Evolutionary conservation across 2,113 vertebrate genomes (phyloP), one percentile per base, ranked within the genome.

Genomic region (Pollimyrus isidori): DNA sequence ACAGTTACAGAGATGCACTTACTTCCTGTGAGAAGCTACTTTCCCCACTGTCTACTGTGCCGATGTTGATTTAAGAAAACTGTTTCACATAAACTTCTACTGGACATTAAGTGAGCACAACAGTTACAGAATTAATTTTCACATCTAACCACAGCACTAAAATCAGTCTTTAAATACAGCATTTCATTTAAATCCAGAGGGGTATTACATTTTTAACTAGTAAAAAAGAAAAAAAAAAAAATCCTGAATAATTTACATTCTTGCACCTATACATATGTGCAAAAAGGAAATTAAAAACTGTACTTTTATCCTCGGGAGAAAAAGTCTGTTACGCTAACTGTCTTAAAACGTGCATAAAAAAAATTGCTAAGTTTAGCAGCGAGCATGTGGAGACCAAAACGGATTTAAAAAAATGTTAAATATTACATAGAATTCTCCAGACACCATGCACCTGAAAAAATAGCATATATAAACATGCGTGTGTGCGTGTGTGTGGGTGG

Each of bases 211-310:
- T 87, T 65, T 65, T 87, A 49, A 35, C 30, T 49, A 58, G 19
- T 39, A 85, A 84, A 84, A 85, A 85, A 84, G 48, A 85, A 85
- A 85, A 48, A 21, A 56, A 21, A 21, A 46, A 52, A 52, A 35
- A 17, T 53, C 49, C 45, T 52, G 49, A 86, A 86, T 53, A 52
- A 86, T 23, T 86, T 53, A 86, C 19, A 86, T 39, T 65, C 53
- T 65, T 39, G 35, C 35, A 39, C 85, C 86, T 87, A 45, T 39
- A 45, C 56, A 65, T 65, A 45, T 58, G 53, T 50, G 30, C 13
- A 87, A 87, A 87, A 42, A 42, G 35, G 53, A 58, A 39, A 80
- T 42, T 42, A 87, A 87, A 65, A 87, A 65, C 46, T 56, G 49
- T 58, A n/a, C 52, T 53, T 53, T 49, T 23, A 49, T 86, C 11